Base-by-base conservation (phyloP, 2,113 vertebrate species). In the Parus major region DNA sequence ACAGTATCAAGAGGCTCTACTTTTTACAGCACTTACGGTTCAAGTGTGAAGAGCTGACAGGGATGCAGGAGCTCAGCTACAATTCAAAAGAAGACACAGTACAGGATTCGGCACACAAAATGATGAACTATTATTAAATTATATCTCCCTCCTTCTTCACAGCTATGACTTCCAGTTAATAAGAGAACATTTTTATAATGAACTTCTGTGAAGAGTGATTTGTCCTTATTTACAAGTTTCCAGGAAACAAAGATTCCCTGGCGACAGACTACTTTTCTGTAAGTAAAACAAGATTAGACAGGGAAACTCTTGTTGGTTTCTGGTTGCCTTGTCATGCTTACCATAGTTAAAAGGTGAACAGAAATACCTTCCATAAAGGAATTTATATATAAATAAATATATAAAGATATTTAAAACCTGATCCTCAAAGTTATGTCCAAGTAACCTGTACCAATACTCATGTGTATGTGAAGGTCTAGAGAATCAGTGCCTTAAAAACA, bases 111-210 rank as follows among this genome's bases (percentile, higher is more conserved):
- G 82, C 66, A 88, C 92, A 94, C 87, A 76, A 53, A 93, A 88
- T 56, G 36, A 82, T 90, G 92, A 96, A 86, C 59, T 69, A 61
- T 80, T 92, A 87, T 76, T 93, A 69, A 96, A 84, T 93, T 90
- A 7, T 36, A 56, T 94, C 80, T 60, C 93, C 89, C 84, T 75
- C 59, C 91, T 93, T 47, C 53, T 82, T 71, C 90, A 82, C 60
- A 68, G 63, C 70, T 53, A 78, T 65, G 64, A 96, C 89, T 98
- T 98, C 97, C 98, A 98, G 97, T 98, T 98, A 98, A 88, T 86
- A 89, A 82, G 49, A 87, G 47, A 95, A 95, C 33, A 12, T 86
- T 73, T 95, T 93, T 49, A 61, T 77, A 91, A 36, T 46, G 3
- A 49, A 81, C 64, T 95, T 87, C 72, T 82, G 39, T 64, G 63